Evolutionary conservation across 2,797 vertebrate genomes (phyloP).

Genomic region (Dryobates pubescens): DNA sequence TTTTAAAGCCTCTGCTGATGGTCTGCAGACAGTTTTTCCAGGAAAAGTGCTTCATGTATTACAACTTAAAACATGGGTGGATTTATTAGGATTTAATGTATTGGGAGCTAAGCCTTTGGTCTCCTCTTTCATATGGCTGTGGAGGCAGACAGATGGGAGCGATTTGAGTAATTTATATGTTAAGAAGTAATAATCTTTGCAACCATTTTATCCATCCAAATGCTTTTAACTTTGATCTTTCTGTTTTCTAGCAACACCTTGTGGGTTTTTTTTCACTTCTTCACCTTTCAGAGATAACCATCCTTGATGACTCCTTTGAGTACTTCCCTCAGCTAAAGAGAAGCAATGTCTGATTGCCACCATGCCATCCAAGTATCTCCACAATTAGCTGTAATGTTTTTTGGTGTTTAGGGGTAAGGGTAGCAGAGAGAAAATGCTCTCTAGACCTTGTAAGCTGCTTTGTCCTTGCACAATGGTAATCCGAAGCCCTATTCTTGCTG

Average conservation of each 20-base stretch:
- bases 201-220: conserved; percentile 38
- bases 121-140: conserved; percentile 34
- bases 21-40: conserved; percentile 42
- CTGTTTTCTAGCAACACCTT: conserved; percentile 49
- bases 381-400: not conserved
- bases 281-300: conserved; percentile 13
- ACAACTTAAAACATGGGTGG: conserved; percentile 51
- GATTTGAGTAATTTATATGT: conserved; percentile 61
- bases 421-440: conserved; percentile 6
- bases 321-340: not conserved
- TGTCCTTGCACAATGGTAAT: conserved; percentile 14
- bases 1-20: conserved; percentile 54
- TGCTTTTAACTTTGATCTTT: conserved; percentile 65
- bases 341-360: not conserved
- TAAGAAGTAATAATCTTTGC: conserved; percentile 58
- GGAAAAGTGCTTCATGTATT: conserved; percentile 51
- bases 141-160: conserved; percentile 44
- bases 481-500: conserved; percentile 15
- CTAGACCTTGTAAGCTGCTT: conserved; percentile 45
- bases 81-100: conserved; percentile 59
- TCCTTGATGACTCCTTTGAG: conserved; percentile 22
- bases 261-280: not conserved
- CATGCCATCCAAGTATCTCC: not conserved
- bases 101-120: conserved; percentile 55
- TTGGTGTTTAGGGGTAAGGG: not conserved